Conservation (phyloP, 1,140 invertebrate species). For the Cherax quadricarinatus region DNA sequence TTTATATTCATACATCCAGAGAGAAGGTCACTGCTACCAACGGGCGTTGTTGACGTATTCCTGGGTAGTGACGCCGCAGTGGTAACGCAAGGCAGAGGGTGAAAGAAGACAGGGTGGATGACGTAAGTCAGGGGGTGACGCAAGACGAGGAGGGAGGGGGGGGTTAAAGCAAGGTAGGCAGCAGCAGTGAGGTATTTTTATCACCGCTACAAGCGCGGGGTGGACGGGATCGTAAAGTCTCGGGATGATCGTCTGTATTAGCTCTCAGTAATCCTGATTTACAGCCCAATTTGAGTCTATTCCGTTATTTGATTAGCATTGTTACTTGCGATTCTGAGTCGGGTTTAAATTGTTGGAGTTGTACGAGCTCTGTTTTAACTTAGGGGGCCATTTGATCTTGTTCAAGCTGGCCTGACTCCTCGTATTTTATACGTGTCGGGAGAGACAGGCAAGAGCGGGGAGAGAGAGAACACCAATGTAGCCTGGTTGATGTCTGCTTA, state of each 20-base stretch:
- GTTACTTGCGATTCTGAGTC: background rate
- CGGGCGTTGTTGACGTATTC: background rate
- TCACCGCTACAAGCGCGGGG: background rate
- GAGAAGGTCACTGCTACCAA: too few species aligned
- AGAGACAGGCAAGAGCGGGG: too few species aligned
- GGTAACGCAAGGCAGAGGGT: background rate
- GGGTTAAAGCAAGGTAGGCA: background rate
- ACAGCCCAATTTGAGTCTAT: background rate
- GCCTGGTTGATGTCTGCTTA: too few species aligned
- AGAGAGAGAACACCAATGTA: too few species aligned
- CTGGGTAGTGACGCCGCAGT: background rate
- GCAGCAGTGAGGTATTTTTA: background rate
- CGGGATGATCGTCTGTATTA: background rate
- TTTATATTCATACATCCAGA: too few species aligned
- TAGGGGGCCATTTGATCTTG: background rate
- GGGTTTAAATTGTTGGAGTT: background rate
- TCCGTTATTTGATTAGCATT: constrained; percentile 1
- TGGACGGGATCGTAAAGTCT: background rate
- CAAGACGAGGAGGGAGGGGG: background rate
- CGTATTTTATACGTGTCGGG: background rate
- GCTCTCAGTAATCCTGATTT: background rate
- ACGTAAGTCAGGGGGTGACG: background rate
- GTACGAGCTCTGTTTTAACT: background rate
- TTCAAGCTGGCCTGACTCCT: background rate
- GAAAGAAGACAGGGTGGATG: background rate